Evolutionary conservation across 2,888 invertebrate species (phyloP), one percentile per base, ranked within the genome.

Genomic region (Cheilosia vernalis): DNA sequence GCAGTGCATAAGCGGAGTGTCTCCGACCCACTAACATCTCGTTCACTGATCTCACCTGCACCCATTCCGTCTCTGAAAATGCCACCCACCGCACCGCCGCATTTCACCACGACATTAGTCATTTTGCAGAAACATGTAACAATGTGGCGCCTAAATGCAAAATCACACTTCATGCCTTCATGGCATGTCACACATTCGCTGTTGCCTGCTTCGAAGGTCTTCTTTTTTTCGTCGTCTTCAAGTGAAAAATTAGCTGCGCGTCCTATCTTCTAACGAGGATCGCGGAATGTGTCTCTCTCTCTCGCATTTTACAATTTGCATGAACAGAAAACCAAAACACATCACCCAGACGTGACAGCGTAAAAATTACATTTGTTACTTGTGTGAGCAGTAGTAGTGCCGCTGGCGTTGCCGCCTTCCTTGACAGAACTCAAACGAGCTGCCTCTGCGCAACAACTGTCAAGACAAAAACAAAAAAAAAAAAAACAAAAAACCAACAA

Each of bases 111-210:
- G 63, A 7, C 60, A 78, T 78, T 70, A 70, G 72, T 73, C 66
- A 73, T 27, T 66, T 58, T 15, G 1, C 19, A 40, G 42, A 30
- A 55, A 24, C 30, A 17, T 47, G 19, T 19, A 66, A 72, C 66
- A 64, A 66, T 72, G 79, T 83, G 79, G 83, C 83, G 83, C 83
- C 83, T 83, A 73, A 73, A 79, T 83, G 73, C 73, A 83, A 77
- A 42, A 56, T 63, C 73, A 83, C 83, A 78, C 79, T 80, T 47
- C 67, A 61, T 61, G 64, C 64, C 64, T 61, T 47, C 76, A 51
- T 58, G 47, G 24, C 51, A 77, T 81, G 37, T 66, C 72, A 78
- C 49, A 73, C 60, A 79, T 66, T 66, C 44, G 66, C 27, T 53
- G 42, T 55, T 5, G 58, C 49, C 56, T 44, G 44, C 55, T 30